Evolutionary conservation across 2,113 vertebrate species (phyloP).

Genomic region (Triplophysa siluroides): DNA sequence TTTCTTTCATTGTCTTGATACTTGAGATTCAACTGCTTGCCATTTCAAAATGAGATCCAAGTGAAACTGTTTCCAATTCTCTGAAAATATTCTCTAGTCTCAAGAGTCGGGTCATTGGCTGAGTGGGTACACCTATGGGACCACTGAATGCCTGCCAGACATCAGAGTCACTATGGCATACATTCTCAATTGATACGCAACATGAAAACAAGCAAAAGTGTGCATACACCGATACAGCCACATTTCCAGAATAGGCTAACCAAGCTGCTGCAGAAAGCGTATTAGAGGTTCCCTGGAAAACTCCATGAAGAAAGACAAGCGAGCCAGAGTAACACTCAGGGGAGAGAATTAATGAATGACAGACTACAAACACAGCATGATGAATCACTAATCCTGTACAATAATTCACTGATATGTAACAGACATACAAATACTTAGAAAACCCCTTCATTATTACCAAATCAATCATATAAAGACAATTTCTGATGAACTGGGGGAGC

Average conservation of each 20-base stretch:
- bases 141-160: no score
- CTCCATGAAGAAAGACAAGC: slow-evolving; percentile 27
- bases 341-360: slow-evolving; percentile 32
- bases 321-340: slow-evolving; percentile 23
- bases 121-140: no score
- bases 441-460: not conserved
- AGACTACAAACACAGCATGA: slow-evolving; percentile 35
- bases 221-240: slow-evolving; percentile 5
- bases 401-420: slow-evolving; percentile 1
- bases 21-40: not conserved
- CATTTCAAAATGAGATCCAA: not conserved
- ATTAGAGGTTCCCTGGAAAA: slow-evolving; percentile 34
- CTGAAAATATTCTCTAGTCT: not conserved
- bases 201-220: not conserved
- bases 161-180: not conserved
- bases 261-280: not conserved
- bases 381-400: slow-evolving; percentile 39
- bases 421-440: not conserved
- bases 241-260: not conserved
- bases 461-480: slow-evolving; percentile 9
- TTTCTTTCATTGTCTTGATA: no score
- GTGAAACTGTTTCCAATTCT: not conserved
- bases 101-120: not conserved
- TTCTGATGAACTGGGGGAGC: slow-evolving; percentile 5
- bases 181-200: not conserved